Evolutionary conservation across 2,113 vertebrate genomes (phyloP), one percentile per base, ranked within the genome.

Genomic region (Pseudorasbora parva): DNA sequence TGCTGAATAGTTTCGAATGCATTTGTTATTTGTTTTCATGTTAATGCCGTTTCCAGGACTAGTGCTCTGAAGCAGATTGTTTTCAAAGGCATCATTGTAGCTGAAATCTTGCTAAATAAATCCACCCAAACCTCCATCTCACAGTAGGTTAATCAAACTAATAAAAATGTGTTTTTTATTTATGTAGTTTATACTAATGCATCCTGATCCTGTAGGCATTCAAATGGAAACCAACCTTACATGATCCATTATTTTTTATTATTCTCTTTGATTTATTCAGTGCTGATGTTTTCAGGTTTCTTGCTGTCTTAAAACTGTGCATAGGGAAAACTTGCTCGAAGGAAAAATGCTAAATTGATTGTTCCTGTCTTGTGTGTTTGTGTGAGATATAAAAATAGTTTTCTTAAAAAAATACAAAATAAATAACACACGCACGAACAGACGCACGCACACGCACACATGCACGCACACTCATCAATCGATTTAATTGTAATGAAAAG

Each of bases 21-120:
- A 74, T 51, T 74, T 51, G 45, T 45, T 30, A 0, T 47, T 14
- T 27, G 17, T 64, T 49, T 74, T 19, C 19, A 30, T 30, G 15
- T 15, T 74, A 25, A 51, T 30, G 45, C 19, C 1, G 3, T 2
- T 51, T 74, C 3, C 71, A 27, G 14, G 71, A 27, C 71, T 15
- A 74, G 51, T 74, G 45, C 45, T 74, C 5, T 4, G 45, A 74
- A 74, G 45, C 71, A 74, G 25, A 51, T 74, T 74, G 45, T 17
- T 74, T 74, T 74, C 47, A 74, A 30, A 74, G 27, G 72, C 14
- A 51, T 30, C 15, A 51, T 2, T 51, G 72, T 74, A 27, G 23
- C 15, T 19, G 47, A 30, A 51, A 51, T 74, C 45, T 30, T 74
- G 15, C 25, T 51, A 51, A 74, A 54, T 51, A 51, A 17, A 51